Evolutionary conservation across 2,113 vertebrate species (phyloP), one percentile per base, ranked within the genome.

Genomic region (Typhlomys cinereus): DNA sequence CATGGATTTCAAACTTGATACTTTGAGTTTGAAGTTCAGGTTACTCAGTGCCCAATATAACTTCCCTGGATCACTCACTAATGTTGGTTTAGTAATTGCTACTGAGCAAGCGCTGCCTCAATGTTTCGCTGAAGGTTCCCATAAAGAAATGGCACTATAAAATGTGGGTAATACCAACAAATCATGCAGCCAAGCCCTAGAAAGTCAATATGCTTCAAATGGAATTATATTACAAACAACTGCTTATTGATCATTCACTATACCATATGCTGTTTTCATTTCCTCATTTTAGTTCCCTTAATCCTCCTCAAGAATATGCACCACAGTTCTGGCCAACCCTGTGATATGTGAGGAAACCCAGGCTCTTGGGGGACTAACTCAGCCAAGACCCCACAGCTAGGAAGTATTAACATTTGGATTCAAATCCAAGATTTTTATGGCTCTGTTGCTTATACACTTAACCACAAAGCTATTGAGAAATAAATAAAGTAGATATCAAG

Each of bases 391-490:
- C 36, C 78, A 85, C 27, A 95, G 27, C n/a, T 74, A 80, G 13
- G 84, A 84, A 89, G 7, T 84, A 93, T 90, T 92, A 46, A 92
- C 78, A 11, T 84, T 85, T 92, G 54, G 14, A 87, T 74, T 67
- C 44, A 94, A 78, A 89, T 21, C 76, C 61, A 39, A 36, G 39
- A 1, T 31, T 88, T 92, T 80, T 94, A 94, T 76, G 54, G 89
- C 66, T 89, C 31, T 84, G 48, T 91, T 52, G 5, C 9, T n/a
- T 54, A 86, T 71, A 14, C 25, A 93, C 50, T 90, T 90, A 76
- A 89, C 61, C 61, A 91, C 71, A 94, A 85, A 81, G 54, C 54
- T 90, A 85, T 54, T 82, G 62, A 95, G 67, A 93, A 95, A 94
- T 91, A 88, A 94, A 87, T 39, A 85, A 88, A 48, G 8, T 89